Base-by-base conservation (phyloP, 2,888 invertebrate species). In the Ochropleura plecta region DNA sequence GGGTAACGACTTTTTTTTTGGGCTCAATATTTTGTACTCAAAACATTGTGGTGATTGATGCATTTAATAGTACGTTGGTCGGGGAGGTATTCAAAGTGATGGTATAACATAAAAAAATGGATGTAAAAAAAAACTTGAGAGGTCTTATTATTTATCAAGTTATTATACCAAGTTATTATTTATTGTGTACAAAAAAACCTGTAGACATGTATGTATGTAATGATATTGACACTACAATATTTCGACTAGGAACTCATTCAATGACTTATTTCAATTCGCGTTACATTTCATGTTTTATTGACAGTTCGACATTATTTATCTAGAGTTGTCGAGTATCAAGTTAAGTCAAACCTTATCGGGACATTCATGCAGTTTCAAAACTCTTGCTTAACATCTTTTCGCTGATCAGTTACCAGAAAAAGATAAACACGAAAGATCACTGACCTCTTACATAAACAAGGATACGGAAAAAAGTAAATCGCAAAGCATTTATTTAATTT, bases 381-480 rank as follows among this genome's bases (percentile, higher is more conserved):
- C 51, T 20, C 18, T 63, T 66, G 49, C 42, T n/a, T 60, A 62
- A 78, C n/a, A 51, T 42, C 16, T 42, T 51, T 59, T 48, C 16
- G 2, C 12, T 51, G 49, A 65, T 71, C 18, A 62, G 44, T 62
- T n/a, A 46, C 44, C 48, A 49, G 48, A 67, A 59, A 73, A 64
- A 60, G 53, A 73, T 59, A 68, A 59, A 49, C 40, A 59, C 12
- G 3, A 59, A 55, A 74, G 79, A 20, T 46, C 79, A 64, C 5
- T 63, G 46, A 72, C 71, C 70, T 57, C 66, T 67, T 62, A 66
- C 48, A 6, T 60, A 48, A 72, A 70, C 53, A 68, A 66, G 78
- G 67, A 49, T 63, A 20, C 40, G 5, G 55, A 40, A 57, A 68
- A 57, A 60, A 60, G 53, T 60, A 70, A 64, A 14, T 72, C 67